Percentiles rank a stretch among this genome's conserved stretches.
Evolutionary conservation across 2,113 vertebrate species (phyloP).

Genomic region (Pelodiscus sinensis): DNA sequence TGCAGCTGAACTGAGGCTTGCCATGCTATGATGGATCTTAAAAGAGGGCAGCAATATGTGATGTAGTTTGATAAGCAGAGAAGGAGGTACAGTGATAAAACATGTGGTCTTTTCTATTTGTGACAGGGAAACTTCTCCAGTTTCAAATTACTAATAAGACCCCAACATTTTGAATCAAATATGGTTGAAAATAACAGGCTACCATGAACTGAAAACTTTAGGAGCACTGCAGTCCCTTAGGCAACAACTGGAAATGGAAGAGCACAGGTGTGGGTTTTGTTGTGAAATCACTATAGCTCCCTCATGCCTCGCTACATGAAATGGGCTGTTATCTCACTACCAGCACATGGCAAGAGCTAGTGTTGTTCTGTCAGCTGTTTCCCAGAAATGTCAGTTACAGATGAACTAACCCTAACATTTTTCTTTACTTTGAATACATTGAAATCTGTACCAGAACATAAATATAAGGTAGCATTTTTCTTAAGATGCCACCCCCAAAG

Average conservation of each 20-base stretch:
- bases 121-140: neutral
- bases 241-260: neutral
- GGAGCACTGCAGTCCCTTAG: neutral
- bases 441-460: neutral
- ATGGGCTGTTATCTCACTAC: neutral
- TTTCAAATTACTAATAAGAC: neutral
- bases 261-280: neutral
- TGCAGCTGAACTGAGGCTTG: neutral
- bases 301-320: accelerated
- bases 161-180: neutral
- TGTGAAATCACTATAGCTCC: accelerated
- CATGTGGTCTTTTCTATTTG: accelerated
- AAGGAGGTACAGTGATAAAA: neutral
- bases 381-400: accelerated
- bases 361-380: neutral
- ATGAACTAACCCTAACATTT: neutral
- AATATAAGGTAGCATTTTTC: neutral
- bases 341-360: neutral
- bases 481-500: neutral
- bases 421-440: neutral
- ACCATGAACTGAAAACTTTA: neutral
- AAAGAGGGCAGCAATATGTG: neutral
- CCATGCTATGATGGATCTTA: neutral
- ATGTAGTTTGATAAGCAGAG: neutral
- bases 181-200: neutral